Conservation (phyloP, 2,888 invertebrate species). For the Amorpha juglandis region DNA sequence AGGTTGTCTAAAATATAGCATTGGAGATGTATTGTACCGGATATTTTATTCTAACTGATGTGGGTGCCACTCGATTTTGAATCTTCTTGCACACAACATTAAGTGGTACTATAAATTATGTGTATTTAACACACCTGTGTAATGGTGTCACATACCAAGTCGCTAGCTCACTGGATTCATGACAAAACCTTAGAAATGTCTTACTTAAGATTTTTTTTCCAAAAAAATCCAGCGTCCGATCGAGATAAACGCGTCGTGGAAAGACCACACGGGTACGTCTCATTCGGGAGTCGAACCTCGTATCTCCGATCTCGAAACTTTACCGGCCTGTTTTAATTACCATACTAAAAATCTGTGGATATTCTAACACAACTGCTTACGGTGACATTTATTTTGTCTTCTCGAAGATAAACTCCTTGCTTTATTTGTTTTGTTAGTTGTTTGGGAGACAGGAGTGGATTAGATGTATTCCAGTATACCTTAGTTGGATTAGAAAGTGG, state of each 20-base stretch:
- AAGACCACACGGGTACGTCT: constrained; percentile 76
- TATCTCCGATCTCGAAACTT: constrained; percentile 68
- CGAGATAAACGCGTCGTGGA: constrained; percentile 66
- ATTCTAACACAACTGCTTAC: constrained; percentile 46
- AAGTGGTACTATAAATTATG: too few relatives aligned
- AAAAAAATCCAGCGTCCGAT: constrained; percentile 52
- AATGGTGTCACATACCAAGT: neutral
- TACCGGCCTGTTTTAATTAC: constrained; percentile 59
- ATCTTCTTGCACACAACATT: too few relatives aligned
- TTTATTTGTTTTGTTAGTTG: neutral
- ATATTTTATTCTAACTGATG: too few relatives aligned
- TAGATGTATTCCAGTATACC: too few relatives aligned
- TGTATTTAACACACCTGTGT: too few relatives aligned
- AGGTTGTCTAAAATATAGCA: too few relatives aligned
- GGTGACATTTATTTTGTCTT: constrained; percentile 50
- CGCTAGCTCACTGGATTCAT: neutral
- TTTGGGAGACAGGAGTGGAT: neutral
- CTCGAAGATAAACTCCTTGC: constrained; percentile 12
- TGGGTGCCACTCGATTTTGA: too few relatives aligned
- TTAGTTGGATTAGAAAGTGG: too few relatives aligned
- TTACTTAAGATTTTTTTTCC: constrained; percentile 26
- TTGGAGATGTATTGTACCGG: neutral
- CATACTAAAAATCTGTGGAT: constrained; percentile 55
- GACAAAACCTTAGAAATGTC: constrained; percentile 20
- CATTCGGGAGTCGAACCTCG: constrained; percentile 64